These are phyloP conservation scores for Chlamydotis undulata DNA, from an alignment of 2,113 vertebrate species.

Conservation along the genomic window DNA sequence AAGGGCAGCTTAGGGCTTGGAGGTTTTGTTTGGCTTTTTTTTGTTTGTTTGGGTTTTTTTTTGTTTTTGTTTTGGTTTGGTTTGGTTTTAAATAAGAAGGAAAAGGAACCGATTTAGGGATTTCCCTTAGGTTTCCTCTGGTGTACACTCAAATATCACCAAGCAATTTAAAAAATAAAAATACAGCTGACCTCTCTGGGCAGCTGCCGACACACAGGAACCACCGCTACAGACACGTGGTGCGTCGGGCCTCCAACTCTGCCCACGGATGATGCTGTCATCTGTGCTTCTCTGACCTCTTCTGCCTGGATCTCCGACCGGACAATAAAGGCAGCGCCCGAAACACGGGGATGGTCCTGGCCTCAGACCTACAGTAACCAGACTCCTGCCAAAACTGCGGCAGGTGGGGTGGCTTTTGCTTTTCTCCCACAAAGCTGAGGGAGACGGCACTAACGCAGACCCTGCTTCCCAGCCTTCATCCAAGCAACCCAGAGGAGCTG, in stretches of 20 bases:
- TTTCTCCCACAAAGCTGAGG: too few relatives aligned
- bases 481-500: neutral
- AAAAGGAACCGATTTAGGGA: neutral
- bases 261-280: rapidly evolving
- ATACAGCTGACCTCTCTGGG: neutral
- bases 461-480: rapidly evolving
- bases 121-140: neutral
- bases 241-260: rapidly evolving
- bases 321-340: neutral
- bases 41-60: too few relatives aligned
- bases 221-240: rapidly evolving
- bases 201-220: neutral
- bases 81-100: neutral
- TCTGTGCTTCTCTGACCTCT: rapidly evolving
- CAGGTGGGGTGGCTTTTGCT: too few relatives aligned
- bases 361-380: rapidly evolving
- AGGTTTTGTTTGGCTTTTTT: neutral
- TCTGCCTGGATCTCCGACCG: rapidly evolving
- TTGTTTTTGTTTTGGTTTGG: too few relatives aligned
- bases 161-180: neutral
- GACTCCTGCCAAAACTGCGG: rapidly evolving
- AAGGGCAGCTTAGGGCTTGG: neutral
- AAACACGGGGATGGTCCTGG: rapidly evolving
- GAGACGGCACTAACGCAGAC: rapidly evolving
- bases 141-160: neutral